Percentiles rank a stretch among this genome's conserved stretches.
These are phyloP conservation scores for Dunckerocampus dactyliophorus DNA, from an alignment of 2,113 vertebrate genomes.

Conservation along the genomic window DNA sequence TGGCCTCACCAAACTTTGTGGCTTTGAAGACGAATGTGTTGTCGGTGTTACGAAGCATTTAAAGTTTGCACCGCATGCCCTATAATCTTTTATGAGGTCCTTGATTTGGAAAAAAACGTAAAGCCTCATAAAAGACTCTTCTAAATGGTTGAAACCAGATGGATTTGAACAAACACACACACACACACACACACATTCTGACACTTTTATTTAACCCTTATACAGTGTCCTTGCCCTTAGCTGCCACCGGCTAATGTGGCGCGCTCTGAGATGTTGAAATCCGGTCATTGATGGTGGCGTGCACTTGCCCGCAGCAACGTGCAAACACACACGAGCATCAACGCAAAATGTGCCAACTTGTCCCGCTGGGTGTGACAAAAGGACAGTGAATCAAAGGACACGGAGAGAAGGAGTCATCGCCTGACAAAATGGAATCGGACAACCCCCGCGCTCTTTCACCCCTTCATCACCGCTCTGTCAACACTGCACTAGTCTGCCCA, in stretches of 20 bases:
- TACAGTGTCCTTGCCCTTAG: conserved; percentile 59
- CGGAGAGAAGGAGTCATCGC: conserved; percentile 33
- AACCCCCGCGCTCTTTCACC: conserved; percentile 23
- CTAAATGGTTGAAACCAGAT: conserved; percentile 1
- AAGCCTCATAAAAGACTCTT: conserved; percentile 1
- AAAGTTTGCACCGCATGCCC: neutral
- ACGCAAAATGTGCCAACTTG: conserved; percentile 44
- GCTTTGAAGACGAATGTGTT: conserved; percentile 2
- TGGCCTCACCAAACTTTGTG: neutral
- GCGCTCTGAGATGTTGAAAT: conserved; percentile 47
- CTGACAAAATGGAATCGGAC: conserved; percentile 56
- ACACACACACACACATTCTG: conserved; percentile 1
- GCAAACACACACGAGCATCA: neutral
- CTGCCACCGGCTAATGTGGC: conserved; percentile 55
- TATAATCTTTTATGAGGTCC: conserved; percentile 10
- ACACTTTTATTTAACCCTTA: conserved; percentile 36
- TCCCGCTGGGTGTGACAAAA: conserved; percentile 48
- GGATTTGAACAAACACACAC: neutral
- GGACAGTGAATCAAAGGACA: conserved; percentile 59
- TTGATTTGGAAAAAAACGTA: neutral
- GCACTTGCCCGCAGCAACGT: conserved; percentile 35
- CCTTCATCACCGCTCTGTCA: conserved; percentile 4
- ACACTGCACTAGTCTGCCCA: neutral
- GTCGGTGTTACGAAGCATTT: conserved; percentile 6
- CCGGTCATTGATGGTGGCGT: conserved; percentile 46